Base-by-base conservation (phyloP, 2,113 vertebrate genomes). In the Aldabrachelys gigantea region DNA sequence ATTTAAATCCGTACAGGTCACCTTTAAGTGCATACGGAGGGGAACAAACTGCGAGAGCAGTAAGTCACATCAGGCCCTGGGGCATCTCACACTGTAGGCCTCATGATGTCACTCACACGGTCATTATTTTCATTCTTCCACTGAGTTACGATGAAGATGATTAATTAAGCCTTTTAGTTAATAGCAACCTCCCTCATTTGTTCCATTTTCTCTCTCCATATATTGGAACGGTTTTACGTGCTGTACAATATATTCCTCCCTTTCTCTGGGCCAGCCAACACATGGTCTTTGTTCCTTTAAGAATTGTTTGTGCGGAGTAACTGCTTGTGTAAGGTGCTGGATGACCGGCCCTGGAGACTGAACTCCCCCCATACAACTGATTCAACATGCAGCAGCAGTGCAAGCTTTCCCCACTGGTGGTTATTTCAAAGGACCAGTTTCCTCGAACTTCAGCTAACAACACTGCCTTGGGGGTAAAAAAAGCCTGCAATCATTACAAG, bases 81-180 rank as follows among this genome's bases (percentile, higher is more conserved):
- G 29, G 59, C 59, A 65, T n/a, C 62, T 65, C 21, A 54, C 8
- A 38, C 11, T 54, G n/a, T 8, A 80, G 24, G 24, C 89, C 9
- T 72, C 0, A 0, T 14, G 10, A 88, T 3, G 5, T 2, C 79
- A 56, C 57, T 86, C 72, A 62, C 1, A 8, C 0, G 2, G 8
- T 4, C 29, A 17, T 44, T 87, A 89, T 69, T 86, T 92, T 38
- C 50, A 80, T 1, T 65, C 19, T 35, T 65, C 62, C 16, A n/a
- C 31, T n/a, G 89, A 76, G 82, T 14, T 31, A 50, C 54, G 94
- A 85, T 21, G 10, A 92, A 83, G 11, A 83, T 13, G 2, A 89
- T 81, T 72, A 90, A 82, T 11, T 13, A 93, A 35, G 10, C 8
- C 29, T 84, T 69, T 35, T 82, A 76, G 11, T 17, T 25, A 89